phyloP scores from a whole-genome alignment of 2,113 vertebrate species.

The Oryzias woworae region DNA sequence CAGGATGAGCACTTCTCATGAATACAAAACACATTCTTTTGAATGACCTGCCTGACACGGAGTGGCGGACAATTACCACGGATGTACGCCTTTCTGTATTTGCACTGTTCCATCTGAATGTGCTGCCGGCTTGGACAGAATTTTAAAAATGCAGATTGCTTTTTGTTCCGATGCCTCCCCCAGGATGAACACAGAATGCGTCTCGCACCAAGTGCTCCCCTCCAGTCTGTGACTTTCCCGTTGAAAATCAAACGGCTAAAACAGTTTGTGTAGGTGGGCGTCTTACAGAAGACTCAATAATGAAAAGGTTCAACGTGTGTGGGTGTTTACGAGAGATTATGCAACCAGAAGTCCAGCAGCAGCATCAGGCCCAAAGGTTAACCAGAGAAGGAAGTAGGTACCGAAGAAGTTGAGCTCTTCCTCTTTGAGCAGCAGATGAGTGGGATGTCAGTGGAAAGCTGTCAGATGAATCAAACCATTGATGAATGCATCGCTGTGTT shows the following conservation, averaged over 20 bases:
- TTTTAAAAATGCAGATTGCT: slow-evolving; percentile 35
- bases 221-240: slow-evolving; percentile 19
- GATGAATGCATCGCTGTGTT: slow-evolving; percentile 27
- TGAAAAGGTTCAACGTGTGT: too few relatives aligned
- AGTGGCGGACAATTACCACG: slow-evolving; percentile 58
- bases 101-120: slow-evolving; percentile 26
- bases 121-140: slow-evolving; percentile 33
- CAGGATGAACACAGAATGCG: slow-evolving; percentile 16
- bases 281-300: background rate
- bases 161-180: slow-evolving; percentile 24
- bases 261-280: slow-evolving; percentile 37
- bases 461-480: slow-evolving; percentile 36
- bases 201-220: slow-evolving; percentile 16
- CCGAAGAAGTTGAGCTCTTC: slow-evolving; percentile 9
- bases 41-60: slow-evolving; percentile 52
- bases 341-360: slow-evolving; percentile 20
- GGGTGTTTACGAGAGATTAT: slow-evolving; percentile 1
- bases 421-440: slow-evolving; percentile 6
- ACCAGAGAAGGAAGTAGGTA: slow-evolving; percentile 28
- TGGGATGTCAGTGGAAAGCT: slow-evolving; percentile 24
- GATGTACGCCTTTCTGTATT: slow-evolving; percentile 54
- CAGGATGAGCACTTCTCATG: slow-evolving; percentile 50
- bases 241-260: slow-evolving; percentile 19
- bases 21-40: slow-evolving; percentile 62
- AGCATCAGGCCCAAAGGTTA: slow-evolving; percentile 9